Evolutionary conservation across 2,888 invertebrate genomes (phyloP).

Genomic region (Acanthosoma haemorrhoidale): DNA sequence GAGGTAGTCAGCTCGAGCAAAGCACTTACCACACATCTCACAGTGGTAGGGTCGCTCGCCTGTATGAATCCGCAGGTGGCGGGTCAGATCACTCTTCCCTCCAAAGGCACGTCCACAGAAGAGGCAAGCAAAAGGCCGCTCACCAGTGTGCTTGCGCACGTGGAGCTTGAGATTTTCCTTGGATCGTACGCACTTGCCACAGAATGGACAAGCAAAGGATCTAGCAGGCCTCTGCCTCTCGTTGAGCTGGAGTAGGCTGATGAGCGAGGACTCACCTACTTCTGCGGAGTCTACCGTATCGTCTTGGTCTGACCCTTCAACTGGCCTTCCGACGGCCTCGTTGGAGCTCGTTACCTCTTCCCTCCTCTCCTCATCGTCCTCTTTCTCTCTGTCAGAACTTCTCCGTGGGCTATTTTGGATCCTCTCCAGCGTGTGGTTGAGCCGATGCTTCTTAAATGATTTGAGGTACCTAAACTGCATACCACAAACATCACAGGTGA

Average conservation of each 20-base stretch:
- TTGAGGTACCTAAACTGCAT: constrained; percentile 88
- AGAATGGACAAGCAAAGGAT: constrained; percentile 81
- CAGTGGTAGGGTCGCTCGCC: constrained; percentile 87
- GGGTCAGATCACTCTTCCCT: constrained; percentile 79
- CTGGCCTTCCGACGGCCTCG: constrained; percentile 44
- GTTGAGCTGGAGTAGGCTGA: constrained; percentile 61
- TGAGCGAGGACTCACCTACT: constrained; percentile 48
- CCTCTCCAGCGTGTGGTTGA: constrained; percentile 79
- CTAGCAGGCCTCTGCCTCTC: constrained; percentile 59
- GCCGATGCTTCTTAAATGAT: constrained; percentile 82
- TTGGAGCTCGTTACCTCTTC: constrained; percentile 41
- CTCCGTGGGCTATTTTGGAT: constrained; percentile 53
- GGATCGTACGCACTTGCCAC: constrained; percentile 81
- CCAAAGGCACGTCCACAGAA: constrained; percentile 86
- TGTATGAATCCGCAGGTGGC: constrained; percentile 81
- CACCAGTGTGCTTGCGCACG: constrained; percentile 79
- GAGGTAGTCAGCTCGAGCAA: constrained; percentile 82
- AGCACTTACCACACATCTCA: constrained; percentile 87
- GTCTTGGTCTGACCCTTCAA: constrained; percentile 59
- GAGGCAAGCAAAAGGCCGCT: constrained; percentile 83
- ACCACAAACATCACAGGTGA: constrained; percentile 85
- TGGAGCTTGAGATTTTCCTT: constrained; percentile 84
- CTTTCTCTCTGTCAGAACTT: constrained; percentile 34
- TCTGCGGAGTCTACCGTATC: constrained; percentile 64
- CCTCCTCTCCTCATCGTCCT: constrained; percentile 43